Conservation (phyloP, 2,888 invertebrate genomes). For the Thymelicus acteon region DNA sequence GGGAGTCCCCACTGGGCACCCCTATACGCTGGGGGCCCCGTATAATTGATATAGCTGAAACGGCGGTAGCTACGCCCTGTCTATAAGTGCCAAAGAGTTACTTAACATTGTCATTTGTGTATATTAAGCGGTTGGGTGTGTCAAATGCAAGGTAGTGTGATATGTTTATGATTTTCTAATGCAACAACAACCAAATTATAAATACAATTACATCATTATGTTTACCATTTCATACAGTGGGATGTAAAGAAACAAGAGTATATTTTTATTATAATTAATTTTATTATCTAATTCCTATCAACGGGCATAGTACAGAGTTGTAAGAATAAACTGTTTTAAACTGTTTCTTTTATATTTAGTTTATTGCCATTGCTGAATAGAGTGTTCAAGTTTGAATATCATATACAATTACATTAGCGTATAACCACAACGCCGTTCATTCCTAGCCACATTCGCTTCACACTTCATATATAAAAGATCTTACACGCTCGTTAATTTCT, state of each 20-base stretch:
- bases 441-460: constrained; percentile 52
- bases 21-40: too few species aligned
- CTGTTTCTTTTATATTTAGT: constrained; percentile 63
- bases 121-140: too few species aligned
- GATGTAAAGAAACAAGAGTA: constrained; percentile 38
- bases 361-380: constrained; percentile 57
- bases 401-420: constrained; percentile 49
- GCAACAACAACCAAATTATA: too few species aligned
- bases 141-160: too few species aligned
- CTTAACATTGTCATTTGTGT: too few species aligned
- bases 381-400: constrained; percentile 48
- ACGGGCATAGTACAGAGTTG: constrained; percentile 81
- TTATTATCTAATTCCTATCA: constrained; percentile 83
- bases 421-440: constrained; percentile 50
- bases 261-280: constrained; percentile 72
- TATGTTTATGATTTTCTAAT: too few species aligned
- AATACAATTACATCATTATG: too few species aligned
- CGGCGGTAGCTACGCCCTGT: too few species aligned
- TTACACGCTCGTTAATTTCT: constrained; percentile 45
- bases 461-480: constrained; percentile 46
- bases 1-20: too few species aligned
- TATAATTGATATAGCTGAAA: too few species aligned
- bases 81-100: too few species aligned
- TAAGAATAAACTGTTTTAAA: constrained; percentile 76
- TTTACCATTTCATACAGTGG: neutral